Evolutionary conservation across 2,797 vertebrate species (phyloP), one percentile per base, ranked within the genome.

Genomic region (Sebastes iracundus): DNA sequence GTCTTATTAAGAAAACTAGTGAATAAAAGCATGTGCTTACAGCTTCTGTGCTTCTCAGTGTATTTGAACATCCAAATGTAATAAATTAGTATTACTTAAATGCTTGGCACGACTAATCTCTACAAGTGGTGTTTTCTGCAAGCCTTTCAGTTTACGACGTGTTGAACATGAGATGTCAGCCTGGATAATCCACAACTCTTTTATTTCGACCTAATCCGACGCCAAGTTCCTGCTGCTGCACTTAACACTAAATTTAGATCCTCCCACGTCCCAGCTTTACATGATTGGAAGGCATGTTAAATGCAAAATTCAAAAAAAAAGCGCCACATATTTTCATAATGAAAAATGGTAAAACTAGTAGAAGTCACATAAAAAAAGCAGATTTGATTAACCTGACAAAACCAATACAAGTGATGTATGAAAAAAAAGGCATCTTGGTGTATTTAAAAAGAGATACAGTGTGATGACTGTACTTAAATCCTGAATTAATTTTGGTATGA

Each of bases 181-280:
- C 23, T 2, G 69, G 28, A 68, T 88, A 88, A 92, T 88, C 87
- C 90, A 91, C 87, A 53, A 80, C 79, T 74, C 75, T 70, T 76
- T 75, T 75, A 60, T 79, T 79, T 75, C 30, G 16, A 70, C 71
- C 52, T 72, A 35, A 85, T 61, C 72, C 61, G 52, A 63, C 73
- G 42, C 83, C 83, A 65, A 72, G 62, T 79, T 86, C 75, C 64
- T 16, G 2, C 22, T 27, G 33, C 65, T 65, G 58, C 67, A 80
- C 60, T 71, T 70, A 65, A 53, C 33, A 42, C 69, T 58, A 38
- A 58, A 71, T 60, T 60, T 58, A 72, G 70, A 77, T 69, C 49
- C 52, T 76, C 79, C 72, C 27, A 81, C 77, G 10, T n/a, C 1
- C 9, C 23, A 4, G 35, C 14, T 69, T 76, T 20, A 58, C 16